Base-by-base conservation (phyloP, 2,797 vertebrate species). In the Brachymystax lenok region DNA sequence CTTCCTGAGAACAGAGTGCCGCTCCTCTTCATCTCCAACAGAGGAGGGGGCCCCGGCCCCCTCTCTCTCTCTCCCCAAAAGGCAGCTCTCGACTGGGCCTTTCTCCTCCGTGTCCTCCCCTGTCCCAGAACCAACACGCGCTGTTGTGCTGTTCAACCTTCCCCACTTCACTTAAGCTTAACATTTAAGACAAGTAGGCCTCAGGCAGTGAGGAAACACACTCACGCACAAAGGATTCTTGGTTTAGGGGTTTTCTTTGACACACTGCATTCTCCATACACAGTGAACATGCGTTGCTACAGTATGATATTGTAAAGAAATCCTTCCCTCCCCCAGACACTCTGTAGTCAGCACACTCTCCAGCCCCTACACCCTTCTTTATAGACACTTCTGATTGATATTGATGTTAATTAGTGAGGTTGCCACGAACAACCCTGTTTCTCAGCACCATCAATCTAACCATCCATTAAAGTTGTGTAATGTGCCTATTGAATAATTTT, bases 381-480 rank as follows among this genome's bases (percentile, higher is more conserved):
- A 79, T 17, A 46, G 84, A 83, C 87, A 75, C 71, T 79, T 84
- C 77, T 81, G 80, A 90, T 83, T 79, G 79, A 82, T 88, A 88
- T 88, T 81, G 88, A 89, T 82, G 83, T 88, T 91, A 91, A 92
- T 92, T 89, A 91, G 76, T 59, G 69, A 71, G 73, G 85, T 79
- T 80, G 79, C 75, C 24, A 69, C 83, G 80, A 90, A 87, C 84
- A 83, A 81, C 77, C 83, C 51, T 73, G 72, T 80, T 80, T 73
- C 82, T 91, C 88, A 85, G 89, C 86, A 87, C 85, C 85, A 86
- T 46, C 40, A 46, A 46, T 90, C 83, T 78, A 82, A 83, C 84
- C 89, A 90, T 88, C 85, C 83, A 88, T 92, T 93, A 84, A 88
- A 88, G 87, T 84, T 82, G 84, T 79, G 81, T 89, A 77, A 88